A percentile compares a stretch with the other conserved stretches of the same genome.
phyloP scores from a whole-genome alignment of 1,140 invertebrate genomes.

The Gerris buenoi region DNA sequence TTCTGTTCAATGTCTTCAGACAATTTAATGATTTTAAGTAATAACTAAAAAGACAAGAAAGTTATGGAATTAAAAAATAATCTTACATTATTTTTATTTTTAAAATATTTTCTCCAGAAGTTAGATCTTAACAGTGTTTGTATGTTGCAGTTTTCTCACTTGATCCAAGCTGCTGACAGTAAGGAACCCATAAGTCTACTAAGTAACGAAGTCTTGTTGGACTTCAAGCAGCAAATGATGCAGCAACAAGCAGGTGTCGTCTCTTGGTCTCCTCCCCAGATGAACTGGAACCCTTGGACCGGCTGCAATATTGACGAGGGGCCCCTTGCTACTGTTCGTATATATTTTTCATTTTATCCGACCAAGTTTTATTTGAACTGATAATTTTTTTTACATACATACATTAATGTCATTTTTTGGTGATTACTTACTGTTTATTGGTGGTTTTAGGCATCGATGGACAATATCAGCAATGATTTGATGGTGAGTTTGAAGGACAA shows the following conservation, averaged over 20 bases:
- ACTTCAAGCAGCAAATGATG: not conserved
- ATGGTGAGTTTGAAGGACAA: constrained; percentile 43
- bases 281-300: constrained; percentile 94
- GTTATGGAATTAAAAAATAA: too few relatives aligned
- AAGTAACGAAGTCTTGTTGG: constrained; percentile 39
- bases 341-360: constrained; percentile 21
- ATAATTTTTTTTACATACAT: too few relatives aligned
- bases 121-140: too few relatives aligned
- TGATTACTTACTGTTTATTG: not conserved
- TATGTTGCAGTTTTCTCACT: too few relatives aligned
- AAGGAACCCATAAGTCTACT: constrained; percentile 36
- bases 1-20: too few relatives aligned
- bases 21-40: too few relatives aligned
- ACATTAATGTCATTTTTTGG: too few relatives aligned
- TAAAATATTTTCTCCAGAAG: too few relatives aligned
- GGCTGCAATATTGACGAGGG: constrained; percentile 89
- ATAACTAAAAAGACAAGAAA: too few relatives aligned
- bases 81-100: too few relatives aligned
- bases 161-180: not conserved
- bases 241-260: constrained; percentile 48
- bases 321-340: constrained; percentile 63
- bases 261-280: constrained; percentile 84
- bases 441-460: constrained; percentile 43
- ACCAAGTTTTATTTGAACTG: not conserved
- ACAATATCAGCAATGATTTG: constrained; percentile 66